A percentile compares a stretch with the other conserved stretches of the same genome.
phyloP scores from a whole-genome alignment of 2,797 vertebrate species.

The Artibeus jamaicensis region DNA sequence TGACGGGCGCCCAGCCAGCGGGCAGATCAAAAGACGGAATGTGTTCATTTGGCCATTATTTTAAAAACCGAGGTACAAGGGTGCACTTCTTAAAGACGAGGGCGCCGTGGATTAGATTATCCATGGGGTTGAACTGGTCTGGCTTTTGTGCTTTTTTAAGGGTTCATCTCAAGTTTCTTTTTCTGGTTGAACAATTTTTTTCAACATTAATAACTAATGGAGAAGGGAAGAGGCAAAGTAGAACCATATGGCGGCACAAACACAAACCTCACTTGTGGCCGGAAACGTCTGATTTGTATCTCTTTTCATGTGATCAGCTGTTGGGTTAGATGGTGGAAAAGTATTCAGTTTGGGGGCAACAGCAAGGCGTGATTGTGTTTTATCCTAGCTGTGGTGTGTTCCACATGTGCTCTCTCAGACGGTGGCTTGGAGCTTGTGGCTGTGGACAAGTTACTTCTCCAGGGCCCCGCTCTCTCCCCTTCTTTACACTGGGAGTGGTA shows the following conservation, averaged over 20 bases:
- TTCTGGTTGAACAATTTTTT: constrained; percentile 71
- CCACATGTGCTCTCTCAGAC: neutral
- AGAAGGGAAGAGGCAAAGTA: constrained; percentile 73
- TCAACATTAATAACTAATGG: constrained; percentile 65
- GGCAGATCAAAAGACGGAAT: constrained; percentile 51
- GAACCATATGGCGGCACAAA: constrained; percentile 69
- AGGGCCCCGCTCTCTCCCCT: neutral
- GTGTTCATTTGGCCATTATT: constrained; percentile 23
- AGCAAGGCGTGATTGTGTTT: neutral
- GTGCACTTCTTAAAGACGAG: neutral
- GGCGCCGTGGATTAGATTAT: constrained; percentile 53
- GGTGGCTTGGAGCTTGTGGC: neutral
- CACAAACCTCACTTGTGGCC: constrained; percentile 50
- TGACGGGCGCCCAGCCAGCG: constrained; percentile 57
- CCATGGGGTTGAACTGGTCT: neutral
- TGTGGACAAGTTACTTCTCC: neutral
- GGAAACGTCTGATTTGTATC: constrained; percentile 64
- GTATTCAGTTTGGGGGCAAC: neutral
- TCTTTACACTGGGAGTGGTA: neutral
- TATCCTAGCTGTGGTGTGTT: neutral
- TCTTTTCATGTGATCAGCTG: constrained; percentile 66
- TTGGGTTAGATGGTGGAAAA: neutral
- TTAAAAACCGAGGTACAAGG: neutral
- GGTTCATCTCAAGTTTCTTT: constrained; percentile 68
- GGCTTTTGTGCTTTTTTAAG: constrained; percentile 50